phyloP scores from a whole-genome alignment of 2,113 vertebrate species.

The Cebidichthys violaceus region DNA sequence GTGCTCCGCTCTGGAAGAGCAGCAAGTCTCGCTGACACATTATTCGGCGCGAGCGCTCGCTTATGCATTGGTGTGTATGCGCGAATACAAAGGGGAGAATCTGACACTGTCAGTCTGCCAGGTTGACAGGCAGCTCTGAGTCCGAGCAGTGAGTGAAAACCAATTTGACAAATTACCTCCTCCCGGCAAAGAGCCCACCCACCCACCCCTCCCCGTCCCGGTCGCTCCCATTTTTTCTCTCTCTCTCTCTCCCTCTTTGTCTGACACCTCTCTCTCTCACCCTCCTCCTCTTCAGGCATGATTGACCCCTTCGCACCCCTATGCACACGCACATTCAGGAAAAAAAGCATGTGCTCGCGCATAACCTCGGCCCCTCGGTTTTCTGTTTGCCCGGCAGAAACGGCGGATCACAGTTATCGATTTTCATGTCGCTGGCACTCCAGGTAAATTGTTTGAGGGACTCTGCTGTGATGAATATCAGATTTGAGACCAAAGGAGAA shows the following conservation, averaged over 20 bases:
- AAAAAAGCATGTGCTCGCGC: constrained; percentile 67
- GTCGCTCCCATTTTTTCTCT: constrained; percentile 28
- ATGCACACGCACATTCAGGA: constrained; percentile 34
- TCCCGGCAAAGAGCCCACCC: constrained; percentile 69
- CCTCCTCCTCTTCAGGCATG: constrained; percentile 60
- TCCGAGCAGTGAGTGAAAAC: constrained; percentile 84
- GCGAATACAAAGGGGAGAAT: constrained; percentile 87
- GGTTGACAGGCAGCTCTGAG: constrained; percentile 86
- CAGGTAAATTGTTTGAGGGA: constrained; percentile 92
- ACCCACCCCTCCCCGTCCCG: constrained; percentile 60
- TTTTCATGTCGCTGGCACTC: constrained; percentile 87
- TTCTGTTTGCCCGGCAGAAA: constrained; percentile 91
- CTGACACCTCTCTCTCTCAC: constrained; percentile 47
- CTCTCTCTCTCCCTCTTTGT: constrained; percentile 46
- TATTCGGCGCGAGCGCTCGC: constrained; percentile 35
- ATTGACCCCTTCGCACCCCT: constrained; percentile 65
- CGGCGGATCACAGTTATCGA: constrained; percentile 88
- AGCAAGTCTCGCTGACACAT: constrained; percentile 50
- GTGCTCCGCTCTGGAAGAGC: constrained; percentile 47
- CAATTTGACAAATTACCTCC: constrained; percentile 87
- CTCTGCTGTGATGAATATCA: constrained; percentile 90
- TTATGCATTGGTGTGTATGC: constrained; percentile 37
- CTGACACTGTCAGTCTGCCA: constrained; percentile 83
- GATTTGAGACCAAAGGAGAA: constrained; percentile 82
- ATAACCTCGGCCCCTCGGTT: constrained; percentile 73